Base-by-base conservation (phyloP, 2,797 vertebrate species). In the Enteromius mattozi region DNA sequence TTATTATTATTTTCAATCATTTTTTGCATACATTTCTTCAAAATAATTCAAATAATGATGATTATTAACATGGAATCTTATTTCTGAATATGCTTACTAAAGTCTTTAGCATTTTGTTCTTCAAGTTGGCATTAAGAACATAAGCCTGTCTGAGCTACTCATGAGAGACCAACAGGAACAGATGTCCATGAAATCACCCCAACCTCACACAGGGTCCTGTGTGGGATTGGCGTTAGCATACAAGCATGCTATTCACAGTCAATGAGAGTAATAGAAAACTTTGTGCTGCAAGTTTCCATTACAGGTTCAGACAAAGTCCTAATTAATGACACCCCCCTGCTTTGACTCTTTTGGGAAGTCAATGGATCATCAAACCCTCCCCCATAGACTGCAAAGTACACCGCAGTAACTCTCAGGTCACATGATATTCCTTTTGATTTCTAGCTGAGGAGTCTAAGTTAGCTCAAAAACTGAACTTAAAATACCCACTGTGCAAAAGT, bases 141-240 rank as follows among this genome's bases (percentile, higher is more conserved):
- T 95, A 92, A 94, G 90, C 89, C 33, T 16, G 89, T 95, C 92
- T 94, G 90, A 93, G 93, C 91, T 88, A 63, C 78, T 68, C 37
- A 61, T 81, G 66, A 86, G 66, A 85, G 63, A 69, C 66, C 72
- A n/a, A 54, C 66, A 82, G 61, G 47, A 91, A 69, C 93, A 95
- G 89, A 94, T 94, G 93, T 90, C 92, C 70, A 79, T 80, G 88
- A 86, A 89, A 91, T 91, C 89, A 88, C 75, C 84, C 82, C 86
- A 40, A 86, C 47, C 19, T 49, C 37, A 54, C 12, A 54, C 14
- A 69, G 5, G 1, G 19, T 42, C 40, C 72, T 45, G 45, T 12
- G 45, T 45, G 45, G 45, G 10, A 12, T 45, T 45, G 45, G 45
- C 9, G 17, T 68, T 37, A 40, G 49, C 66, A 86, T 40, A 7